Evolutionary conservation across 2,797 vertebrate species (phyloP).

Genomic region (Bryconaethiops microstoma): DNA sequence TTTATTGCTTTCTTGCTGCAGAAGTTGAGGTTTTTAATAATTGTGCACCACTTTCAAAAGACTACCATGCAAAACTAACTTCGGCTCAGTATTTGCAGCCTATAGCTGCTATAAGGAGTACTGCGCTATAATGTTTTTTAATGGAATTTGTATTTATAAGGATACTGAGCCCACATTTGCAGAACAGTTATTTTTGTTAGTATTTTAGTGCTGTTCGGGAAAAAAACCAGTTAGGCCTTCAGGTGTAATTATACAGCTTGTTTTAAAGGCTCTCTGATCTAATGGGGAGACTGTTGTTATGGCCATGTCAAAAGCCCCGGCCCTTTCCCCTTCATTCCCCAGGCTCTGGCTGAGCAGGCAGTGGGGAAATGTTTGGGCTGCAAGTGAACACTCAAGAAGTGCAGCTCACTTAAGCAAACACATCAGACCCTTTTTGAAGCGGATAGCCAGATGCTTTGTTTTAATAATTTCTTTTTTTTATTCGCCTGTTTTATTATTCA

Average conservation of each 20-base stretch:
- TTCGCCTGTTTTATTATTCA: conserved; percentile 75
- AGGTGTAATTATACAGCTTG: neutral
- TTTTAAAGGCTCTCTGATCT: neutral
- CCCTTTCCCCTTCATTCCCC: conserved; percentile 8
- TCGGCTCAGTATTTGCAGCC: too few species aligned
- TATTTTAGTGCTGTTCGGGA: neutral
- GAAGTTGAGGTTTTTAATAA: too few species aligned
- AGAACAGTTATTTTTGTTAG: neutral
- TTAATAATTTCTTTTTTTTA: conserved; percentile 64
- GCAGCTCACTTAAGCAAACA: conserved; percentile 35
- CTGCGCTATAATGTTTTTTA: neutral
- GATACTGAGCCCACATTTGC: conserved; percentile 4
- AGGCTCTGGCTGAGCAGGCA: conserved; percentile 10
- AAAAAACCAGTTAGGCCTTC: neutral
- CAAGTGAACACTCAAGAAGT: conserved; percentile 1
- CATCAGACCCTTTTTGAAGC: conserved; percentile 37
- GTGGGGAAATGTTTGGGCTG: conserved; percentile 6
- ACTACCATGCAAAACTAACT: too few species aligned
- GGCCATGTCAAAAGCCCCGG: conserved; percentile 12
- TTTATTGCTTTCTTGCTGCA: conserved; percentile 60
- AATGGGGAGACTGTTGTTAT: conserved; percentile 10
- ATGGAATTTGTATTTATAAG: conserved; percentile 6
- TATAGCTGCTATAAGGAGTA: neutral
- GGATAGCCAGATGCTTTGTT: conserved; percentile 49
- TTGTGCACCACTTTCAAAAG: too few species aligned